phyloP scores from a whole-genome alignment of 2,797 vertebrate species.

The Esox lucius region DNA sequence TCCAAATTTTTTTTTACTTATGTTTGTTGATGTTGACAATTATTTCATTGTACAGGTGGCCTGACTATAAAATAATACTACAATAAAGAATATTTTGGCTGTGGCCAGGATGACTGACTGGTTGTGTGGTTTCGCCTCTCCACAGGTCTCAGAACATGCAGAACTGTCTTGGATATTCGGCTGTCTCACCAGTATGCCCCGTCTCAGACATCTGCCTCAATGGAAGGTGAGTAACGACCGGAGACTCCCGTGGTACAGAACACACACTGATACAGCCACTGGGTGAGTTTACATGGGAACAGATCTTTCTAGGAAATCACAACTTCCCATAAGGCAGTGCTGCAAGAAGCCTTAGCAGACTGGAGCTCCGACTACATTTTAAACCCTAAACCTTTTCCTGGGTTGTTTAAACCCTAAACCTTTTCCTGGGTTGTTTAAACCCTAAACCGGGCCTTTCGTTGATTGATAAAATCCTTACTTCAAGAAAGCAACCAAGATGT shows the following conservation, averaged over 20 bases:
- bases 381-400: no score
- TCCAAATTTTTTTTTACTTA: background rate
- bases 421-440: no score
- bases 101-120: background rate
- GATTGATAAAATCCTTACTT: no score
- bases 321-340: no score
- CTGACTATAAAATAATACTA: background rate
- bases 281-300: background rate
- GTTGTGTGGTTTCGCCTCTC: background rate
- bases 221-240: slow-evolving; percentile 85
- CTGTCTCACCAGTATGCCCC: slow-evolving; percentile 89
- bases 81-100: background rate
- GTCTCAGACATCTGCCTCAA: slow-evolving; percentile 89
- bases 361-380: no score
- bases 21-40: background rate
- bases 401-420: no score
- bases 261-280: background rate
- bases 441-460: no score
- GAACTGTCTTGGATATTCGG: slow-evolving; percentile 93
- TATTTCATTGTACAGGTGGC: background rate
- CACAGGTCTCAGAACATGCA: slow-evolving; percentile 87
- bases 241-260: background rate
- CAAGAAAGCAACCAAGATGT: no score
- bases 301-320: no score
- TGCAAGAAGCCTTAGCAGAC: no score